Conservation (phyloP, 1,140 invertebrate species). For the Nephila pilipes region DNA sequence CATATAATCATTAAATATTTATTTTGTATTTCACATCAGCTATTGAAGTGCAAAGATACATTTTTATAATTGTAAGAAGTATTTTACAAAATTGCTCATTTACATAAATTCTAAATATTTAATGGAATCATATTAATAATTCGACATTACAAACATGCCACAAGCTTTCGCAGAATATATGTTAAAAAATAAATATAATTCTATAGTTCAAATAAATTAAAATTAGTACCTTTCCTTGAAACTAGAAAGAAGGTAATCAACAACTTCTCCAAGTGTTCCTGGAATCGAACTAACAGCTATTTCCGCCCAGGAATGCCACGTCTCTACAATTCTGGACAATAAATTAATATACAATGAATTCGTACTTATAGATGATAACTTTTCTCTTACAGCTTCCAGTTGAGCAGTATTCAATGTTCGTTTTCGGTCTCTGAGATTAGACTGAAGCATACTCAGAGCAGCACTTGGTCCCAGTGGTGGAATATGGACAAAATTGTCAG, state of each 20-base stretch:
- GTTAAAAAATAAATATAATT: background rate
- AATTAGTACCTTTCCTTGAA: slow-evolving; percentile 77
- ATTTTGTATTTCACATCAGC: no score
- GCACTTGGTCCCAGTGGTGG: slow-evolving; percentile 22
- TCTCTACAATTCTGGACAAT: slow-evolving; percentile 56
- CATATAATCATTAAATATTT: no score
- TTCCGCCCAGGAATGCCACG: slow-evolving; percentile 67
- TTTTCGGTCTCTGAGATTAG: slow-evolving; percentile 74
- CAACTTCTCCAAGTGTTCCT: slow-evolving; percentile 53
- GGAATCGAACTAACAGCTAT: slow-evolving; percentile 44
- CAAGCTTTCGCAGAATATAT: no score
- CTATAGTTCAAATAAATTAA: slow-evolving; percentile 6
- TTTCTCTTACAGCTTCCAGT: slow-evolving; percentile 50
- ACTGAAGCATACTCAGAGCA: slow-evolving; percentile 73
- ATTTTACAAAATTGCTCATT: no score
- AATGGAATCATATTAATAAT: no score
- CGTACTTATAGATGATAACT: background rate
- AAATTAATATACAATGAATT: slow-evolving; percentile 76
- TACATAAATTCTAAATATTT: no score
- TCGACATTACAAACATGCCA: no score
- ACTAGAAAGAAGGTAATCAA: slow-evolving; percentile 54
- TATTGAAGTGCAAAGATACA: no score
- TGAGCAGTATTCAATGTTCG: slow-evolving; percentile 68
- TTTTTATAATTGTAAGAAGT: no score
- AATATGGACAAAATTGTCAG: slow-evolving; percentile 71